Evolutionary conservation across 2,888 invertebrate genomes (phyloP).

Genomic region (Xanthia togata): DNA sequence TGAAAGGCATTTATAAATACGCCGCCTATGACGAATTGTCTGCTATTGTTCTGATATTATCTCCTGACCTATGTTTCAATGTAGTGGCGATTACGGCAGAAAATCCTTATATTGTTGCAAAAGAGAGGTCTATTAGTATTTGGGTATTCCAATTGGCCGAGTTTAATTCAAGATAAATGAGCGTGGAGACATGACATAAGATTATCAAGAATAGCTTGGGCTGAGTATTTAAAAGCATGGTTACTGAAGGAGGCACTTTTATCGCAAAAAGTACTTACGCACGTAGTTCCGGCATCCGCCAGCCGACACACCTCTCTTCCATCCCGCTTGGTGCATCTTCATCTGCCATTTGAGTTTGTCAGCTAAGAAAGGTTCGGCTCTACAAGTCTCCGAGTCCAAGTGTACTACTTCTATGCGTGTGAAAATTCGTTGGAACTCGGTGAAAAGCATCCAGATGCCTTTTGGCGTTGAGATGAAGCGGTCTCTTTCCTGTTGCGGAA

Average conservation of each 20-base stretch:
- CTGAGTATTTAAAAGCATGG: neutral
- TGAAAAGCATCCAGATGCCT: conserved; percentile 96
- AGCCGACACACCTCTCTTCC: conserved; percentile 96
- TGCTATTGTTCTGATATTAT: neutral
- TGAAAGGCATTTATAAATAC: neutral
- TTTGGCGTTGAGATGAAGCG: conserved; percentile 92
- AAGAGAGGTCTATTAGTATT: neutral
- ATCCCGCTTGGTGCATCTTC: conserved; percentile 95
- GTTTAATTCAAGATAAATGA: neutral
- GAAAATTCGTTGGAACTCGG: conserved; percentile 95
- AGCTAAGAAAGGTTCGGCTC: conserved; percentile 95
- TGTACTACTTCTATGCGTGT: conserved; percentile 96
- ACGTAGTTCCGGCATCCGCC: conserved; percentile 97
- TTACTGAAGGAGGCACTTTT: neutral
- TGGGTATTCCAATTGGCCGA: neutral
- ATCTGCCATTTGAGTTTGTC: conserved; percentile 96
- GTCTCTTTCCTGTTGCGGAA: conserved; percentile 93
- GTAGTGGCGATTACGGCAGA: neutral
- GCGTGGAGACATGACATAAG: no score
- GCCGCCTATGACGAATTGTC: neutral
- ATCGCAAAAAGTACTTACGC: conserved; percentile 84
- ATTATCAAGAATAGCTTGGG: neutral
- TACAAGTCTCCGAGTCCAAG: conserved; percentile 95
- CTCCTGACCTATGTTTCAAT: neutral
- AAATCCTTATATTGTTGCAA: neutral